Percentiles rank a stretch among this genome's conserved stretches.
These are phyloP conservation scores for Passer domesticus DNA, from an alignment of 2,113 vertebrate species.

Conservation along the genomic window DNA sequence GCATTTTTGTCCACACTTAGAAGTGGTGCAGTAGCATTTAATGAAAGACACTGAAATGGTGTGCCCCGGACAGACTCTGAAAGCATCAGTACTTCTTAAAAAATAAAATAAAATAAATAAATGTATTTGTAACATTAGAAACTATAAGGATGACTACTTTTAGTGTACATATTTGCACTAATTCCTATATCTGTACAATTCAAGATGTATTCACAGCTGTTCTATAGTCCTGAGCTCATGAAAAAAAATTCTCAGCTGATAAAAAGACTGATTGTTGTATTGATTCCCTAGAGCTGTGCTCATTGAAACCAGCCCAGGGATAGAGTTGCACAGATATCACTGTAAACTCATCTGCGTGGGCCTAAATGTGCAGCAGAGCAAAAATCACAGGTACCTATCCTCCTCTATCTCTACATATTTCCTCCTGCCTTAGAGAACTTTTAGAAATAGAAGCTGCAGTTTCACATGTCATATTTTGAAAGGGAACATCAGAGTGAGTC, in stretches of 20 bases:
- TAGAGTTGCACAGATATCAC: background rate
- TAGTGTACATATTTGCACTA: background rate
- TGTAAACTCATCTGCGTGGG: background rate
- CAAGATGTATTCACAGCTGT: background rate
- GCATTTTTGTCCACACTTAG: background rate
- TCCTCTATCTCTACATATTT: background rate
- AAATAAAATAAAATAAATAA: background rate
- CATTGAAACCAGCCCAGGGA: background rate
- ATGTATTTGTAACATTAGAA: background rate
- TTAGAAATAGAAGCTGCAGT: background rate
- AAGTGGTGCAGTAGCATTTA: background rate
- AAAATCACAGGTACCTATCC: background rate
- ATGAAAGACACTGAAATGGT: background rate
- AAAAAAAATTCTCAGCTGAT: background rate
- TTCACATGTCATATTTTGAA: slow-evolving; percentile 16
- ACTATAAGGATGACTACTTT: background rate
- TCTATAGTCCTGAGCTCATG: background rate
- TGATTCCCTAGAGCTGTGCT: background rate
- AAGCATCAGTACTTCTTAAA: background rate
- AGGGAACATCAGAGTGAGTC: background rate
- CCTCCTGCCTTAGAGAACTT: background rate
- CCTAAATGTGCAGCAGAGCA: background rate
- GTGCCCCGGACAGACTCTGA: background rate
- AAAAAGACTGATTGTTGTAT: background rate
- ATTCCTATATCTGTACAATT: background rate